These are phyloP conservation scores for Aphelenchoides fujianensis DNA, from an alignment of 1,140 invertebrate genomes.

Conservation along the genomic window DNA sequence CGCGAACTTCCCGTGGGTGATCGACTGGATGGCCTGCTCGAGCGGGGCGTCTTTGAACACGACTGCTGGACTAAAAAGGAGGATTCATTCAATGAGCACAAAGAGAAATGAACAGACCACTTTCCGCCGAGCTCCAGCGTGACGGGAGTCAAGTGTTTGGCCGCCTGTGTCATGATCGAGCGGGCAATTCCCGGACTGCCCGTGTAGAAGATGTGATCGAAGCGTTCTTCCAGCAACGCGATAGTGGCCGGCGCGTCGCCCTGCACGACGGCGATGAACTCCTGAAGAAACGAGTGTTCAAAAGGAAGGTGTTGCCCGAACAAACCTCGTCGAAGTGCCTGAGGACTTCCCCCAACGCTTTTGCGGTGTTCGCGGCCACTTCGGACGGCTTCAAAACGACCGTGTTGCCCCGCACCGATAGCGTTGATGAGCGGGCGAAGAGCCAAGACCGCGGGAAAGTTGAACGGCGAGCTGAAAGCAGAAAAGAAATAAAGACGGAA, in stretches of 20 bases:
- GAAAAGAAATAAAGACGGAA: no score
- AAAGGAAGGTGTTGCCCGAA: no score
- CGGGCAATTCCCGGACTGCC: conserved; percentile 80
- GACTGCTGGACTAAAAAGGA: conserved; percentile 43
- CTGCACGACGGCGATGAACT: conserved; percentile 67
- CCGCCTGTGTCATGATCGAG: conserved; percentile 81
- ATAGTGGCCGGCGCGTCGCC: conserved; percentile 81
- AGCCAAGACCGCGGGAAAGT: conserved; percentile 85
- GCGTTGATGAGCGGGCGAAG: conserved; percentile 76
- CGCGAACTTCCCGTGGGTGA: conserved; percentile 89
- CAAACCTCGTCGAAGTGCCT: conserved; percentile 77
- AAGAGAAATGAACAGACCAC: conserved; percentile 62
- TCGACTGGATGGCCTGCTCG: conserved; percentile 65
- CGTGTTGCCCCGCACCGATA: conserved; percentile 78
- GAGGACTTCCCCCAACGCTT: conserved; percentile 73
- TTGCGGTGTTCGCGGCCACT: conserved; percentile 71
- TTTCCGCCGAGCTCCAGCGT: conserved; percentile 92
- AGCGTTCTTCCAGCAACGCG: conserved; percentile 78
- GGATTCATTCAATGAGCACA: conserved; percentile 14
- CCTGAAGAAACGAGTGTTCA: conserved; percentile 76
- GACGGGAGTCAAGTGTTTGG: conserved; percentile 83
- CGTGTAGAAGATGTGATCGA: conserved; percentile 96
- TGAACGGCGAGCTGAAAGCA: conserved; percentile 91
- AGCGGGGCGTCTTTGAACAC: conserved; percentile 52
- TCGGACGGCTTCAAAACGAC: conserved; percentile 21